A percentile compares a stretch with the other conserved stretches of the same genome.
Conservation (phyloP, 2,888 invertebrate genomes). For the Eristalis pertinax region DNA sequence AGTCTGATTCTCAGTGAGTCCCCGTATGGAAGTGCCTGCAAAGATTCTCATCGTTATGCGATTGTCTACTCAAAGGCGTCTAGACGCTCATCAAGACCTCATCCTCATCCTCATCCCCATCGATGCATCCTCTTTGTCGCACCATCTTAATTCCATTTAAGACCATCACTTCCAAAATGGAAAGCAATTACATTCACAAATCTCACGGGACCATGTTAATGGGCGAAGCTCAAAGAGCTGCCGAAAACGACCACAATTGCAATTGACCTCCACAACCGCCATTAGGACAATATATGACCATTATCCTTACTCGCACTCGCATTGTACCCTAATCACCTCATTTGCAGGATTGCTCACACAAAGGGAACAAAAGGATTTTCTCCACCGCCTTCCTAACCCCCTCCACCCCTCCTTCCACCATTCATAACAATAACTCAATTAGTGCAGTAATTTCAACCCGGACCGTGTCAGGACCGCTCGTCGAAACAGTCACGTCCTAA, state of each 20-base stretch:
- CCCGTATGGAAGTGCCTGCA: too few relatives aligned
- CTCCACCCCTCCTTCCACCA: not conserved
- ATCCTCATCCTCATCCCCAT: too few relatives aligned
- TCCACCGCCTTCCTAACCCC: not conserved
- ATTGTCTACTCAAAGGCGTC: too few relatives aligned
- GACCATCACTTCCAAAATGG: too few relatives aligned
- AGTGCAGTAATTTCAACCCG: constrained; percentile 53
- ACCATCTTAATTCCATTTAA: too few relatives aligned
- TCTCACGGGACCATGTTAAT: not conserved
- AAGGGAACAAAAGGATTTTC: constrained; percentile 7
- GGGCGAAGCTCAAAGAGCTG: not conserved
- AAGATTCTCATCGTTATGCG: too few relatives aligned
- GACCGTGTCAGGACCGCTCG: constrained; percentile 14
- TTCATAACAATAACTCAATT: constrained; percentile 60
- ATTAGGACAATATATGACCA: constrained; percentile 31
- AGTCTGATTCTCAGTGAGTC: too few relatives aligned
- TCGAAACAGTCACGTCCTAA: constrained; percentile 48
- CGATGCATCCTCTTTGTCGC: too few relatives aligned
- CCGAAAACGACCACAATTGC: not conserved
- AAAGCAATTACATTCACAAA: not conserved
- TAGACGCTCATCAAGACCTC: too few relatives aligned
- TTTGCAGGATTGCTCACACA: constrained; percentile 50
- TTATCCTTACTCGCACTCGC: constrained; percentile 6
- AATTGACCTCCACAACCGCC: constrained; percentile 6
- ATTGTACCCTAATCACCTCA: constrained; percentile 39